phyloP scores from a whole-genome alignment of 2,797 vertebrate genomes.

The Champsocephalus gunnari region DNA sequence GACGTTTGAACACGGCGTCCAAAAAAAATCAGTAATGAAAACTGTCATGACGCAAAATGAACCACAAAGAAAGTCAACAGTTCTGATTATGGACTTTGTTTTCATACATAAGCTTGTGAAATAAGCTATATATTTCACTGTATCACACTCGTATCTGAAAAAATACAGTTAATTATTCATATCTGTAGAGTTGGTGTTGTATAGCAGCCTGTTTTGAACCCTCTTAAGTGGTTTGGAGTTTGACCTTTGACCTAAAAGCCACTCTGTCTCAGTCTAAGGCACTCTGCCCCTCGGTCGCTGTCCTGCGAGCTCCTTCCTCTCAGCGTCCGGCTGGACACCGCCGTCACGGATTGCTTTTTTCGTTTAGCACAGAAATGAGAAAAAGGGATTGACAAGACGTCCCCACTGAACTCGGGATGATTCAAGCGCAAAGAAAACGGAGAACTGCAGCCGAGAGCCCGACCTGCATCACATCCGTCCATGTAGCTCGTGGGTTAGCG shows the following conservation, averaged over 20 bases:
- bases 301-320: constrained; percentile 37
- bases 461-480: constrained; percentile 41
- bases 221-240: constrained; percentile 34
- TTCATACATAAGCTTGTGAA: constrained; percentile 50
- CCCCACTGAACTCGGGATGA: constrained; percentile 29
- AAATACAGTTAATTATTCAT: constrained; percentile 59
- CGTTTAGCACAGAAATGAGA: constrained; percentile 59
- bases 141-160: constrained; percentile 46
- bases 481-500: constrained; percentile 17
- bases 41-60: constrained; percentile 40
- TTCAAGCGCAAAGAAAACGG: constrained; percentile 31
- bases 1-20: constrained; percentile 35
- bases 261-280: constrained; percentile 81
- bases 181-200: constrained; percentile 57
- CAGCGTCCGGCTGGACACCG: constrained; percentile 37
- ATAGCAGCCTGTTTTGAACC: constrained; percentile 76
- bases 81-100: constrained; percentile 32
- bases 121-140: constrained; percentile 61
- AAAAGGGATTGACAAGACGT: constrained; percentile 39
- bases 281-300: constrained; percentile 75
- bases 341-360: constrained; percentile 52
- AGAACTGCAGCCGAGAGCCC: constrained; percentile 32
- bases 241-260: constrained; percentile 51
- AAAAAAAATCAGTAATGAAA: constrained; percentile 44
- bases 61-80: constrained; percentile 34